A percentile compares a stretch with the other conserved stretches of the same genome.
These are phyloP conservation scores for Styela plicata DNA, from an alignment of 23 tunicate genomes.

Conservation along the genomic window DNA sequence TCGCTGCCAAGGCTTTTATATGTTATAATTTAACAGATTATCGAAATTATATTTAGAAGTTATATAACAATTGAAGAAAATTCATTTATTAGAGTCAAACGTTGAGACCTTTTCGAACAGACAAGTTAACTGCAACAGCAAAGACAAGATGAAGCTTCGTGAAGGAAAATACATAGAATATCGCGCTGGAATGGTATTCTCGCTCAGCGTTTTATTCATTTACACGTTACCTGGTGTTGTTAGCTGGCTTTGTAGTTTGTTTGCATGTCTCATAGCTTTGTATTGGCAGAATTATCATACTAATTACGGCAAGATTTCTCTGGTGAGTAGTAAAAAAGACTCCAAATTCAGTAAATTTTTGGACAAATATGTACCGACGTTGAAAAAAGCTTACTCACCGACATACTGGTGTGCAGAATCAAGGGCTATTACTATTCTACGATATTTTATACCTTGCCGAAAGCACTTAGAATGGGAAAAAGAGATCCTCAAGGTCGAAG, in stretches of 20 bases:
- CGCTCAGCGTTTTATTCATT: not conserved
- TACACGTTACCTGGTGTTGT: not conserved
- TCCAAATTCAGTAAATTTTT: not conserved
- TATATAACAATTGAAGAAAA: too few species aligned
- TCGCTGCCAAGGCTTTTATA: too few species aligned
- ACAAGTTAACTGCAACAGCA: too few species aligned
- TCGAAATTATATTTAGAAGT: too few species aligned
- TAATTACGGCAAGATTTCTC: slow-evolving; percentile 22
- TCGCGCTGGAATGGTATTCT: not conserved
- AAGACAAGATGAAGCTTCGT: too few species aligned
- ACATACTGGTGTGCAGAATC: slow-evolving; percentile 25
- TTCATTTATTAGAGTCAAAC: too few species aligned
- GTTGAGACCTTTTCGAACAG: too few species aligned
- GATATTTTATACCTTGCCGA: slow-evolving; percentile 25
- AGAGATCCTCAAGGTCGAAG: not conserved
- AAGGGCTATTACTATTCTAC: slow-evolving; percentile 6
- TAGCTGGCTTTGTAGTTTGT: not conserved
- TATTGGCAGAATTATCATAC: not conserved
- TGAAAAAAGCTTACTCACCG: slow-evolving; percentile 4
- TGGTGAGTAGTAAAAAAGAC: not conserved
- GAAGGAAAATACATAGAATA: too few species aligned
- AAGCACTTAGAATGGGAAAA: slow-evolving; percentile 4
- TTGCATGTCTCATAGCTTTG: not conserved
- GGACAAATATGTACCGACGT: slow-evolving; percentile 2
- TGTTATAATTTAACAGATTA: too few species aligned